These are phyloP conservation scores for Echinometra lucunter DNA, from an alignment of 53 echinoderm and acorn worm species.

Conservation along the genomic window DNA sequence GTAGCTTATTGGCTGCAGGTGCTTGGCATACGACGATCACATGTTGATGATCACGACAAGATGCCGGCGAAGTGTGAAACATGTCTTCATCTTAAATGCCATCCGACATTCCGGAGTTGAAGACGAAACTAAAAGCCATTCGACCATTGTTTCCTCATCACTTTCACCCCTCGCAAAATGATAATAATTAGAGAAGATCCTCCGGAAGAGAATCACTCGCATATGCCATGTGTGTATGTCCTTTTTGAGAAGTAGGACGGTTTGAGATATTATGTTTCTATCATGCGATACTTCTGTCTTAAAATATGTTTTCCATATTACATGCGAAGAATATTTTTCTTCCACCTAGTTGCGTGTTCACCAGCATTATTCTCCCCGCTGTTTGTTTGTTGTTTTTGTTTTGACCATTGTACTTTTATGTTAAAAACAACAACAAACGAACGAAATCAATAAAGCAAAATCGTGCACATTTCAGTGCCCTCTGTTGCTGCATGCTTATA, in stretches of 20 bases:
- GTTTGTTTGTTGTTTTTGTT: no score
- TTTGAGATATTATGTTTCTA: not conserved
- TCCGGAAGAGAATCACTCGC: not conserved
- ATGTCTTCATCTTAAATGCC: not conserved
- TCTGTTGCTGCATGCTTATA: no score
- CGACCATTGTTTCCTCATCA: not conserved
- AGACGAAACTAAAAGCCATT: not conserved
- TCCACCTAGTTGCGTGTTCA: no score
- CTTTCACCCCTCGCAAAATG: not conserved
- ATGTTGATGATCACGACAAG: not conserved
- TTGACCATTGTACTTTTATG: no score
- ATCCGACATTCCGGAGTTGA: not conserved
- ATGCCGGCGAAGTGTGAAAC: not conserved
- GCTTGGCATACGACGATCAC: not conserved
- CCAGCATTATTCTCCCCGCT: no score
- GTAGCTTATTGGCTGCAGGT: not conserved
- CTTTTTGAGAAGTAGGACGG: not conserved
- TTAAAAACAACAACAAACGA: no score
- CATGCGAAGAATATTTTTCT: no score
- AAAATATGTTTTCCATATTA: no score
- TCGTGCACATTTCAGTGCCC: no score
- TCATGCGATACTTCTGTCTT: no score
- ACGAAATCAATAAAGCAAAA: no score
- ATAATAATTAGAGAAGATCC: constrained; percentile 21
- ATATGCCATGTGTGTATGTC: no score